phyloP scores from a whole-genome alignment of 2,888 invertebrate species.

The Polydesmus complanatus region DNA sequence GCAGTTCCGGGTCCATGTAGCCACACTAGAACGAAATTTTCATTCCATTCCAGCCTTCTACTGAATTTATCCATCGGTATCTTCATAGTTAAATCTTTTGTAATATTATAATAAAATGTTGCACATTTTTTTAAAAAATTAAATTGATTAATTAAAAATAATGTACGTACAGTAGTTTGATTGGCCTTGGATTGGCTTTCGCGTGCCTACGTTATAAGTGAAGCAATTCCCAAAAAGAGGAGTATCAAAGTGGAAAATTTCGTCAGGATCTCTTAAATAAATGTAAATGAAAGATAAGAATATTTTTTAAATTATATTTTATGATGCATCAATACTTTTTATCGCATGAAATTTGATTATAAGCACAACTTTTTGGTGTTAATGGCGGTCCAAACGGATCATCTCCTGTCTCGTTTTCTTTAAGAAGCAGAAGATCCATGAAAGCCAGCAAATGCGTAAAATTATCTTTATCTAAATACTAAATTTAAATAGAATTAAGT shows the following conservation, averaged over 20 bases:
- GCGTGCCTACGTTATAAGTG: conserved; percentile 6
- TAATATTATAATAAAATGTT: background rate
- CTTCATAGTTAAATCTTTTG: conserved; percentile 4
- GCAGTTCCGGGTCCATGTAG: conserved; percentile 4
- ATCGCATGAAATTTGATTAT: background rate
- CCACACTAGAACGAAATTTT: conserved; percentile 9
- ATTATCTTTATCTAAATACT: background rate
- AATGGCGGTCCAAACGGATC: background rate
- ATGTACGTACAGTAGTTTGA: conserved; percentile 8
- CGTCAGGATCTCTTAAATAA: conserved; percentile 2
- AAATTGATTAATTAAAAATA: background rate
- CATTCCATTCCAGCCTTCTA: conserved; percentile 9
- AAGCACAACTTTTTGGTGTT: background rate
- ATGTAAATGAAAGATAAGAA: background rate
- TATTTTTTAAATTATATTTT: no score
- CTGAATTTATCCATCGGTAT: conserved; percentile 5
- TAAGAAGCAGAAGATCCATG: background rate
- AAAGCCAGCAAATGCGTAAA: background rate
- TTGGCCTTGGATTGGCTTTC: background rate
- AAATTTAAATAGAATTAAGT: background rate
- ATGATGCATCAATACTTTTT: background rate
- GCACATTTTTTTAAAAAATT: background rate
- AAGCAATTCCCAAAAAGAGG: conserved; percentile 6
- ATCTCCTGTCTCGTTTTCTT: background rate
- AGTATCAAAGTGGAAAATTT: conserved; percentile 3